Evolutionary conservation across 2,797 vertebrate species (phyloP).

Genomic region (Synanceia verrucosa): DNA sequence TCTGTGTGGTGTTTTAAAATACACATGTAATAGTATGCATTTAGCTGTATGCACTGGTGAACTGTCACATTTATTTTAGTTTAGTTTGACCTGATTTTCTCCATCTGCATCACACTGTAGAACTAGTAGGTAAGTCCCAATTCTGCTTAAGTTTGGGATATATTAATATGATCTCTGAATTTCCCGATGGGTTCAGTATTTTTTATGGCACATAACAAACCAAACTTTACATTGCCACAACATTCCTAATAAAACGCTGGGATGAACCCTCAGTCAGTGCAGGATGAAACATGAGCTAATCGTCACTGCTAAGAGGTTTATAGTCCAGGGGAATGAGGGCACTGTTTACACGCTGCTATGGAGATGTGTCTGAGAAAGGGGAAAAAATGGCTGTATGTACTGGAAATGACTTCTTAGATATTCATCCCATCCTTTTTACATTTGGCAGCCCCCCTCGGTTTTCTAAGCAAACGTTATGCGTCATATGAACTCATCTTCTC

Average conservation of each 20-base stretch:
- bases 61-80: constrained; percentile 19
- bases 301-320: constrained; percentile 68
- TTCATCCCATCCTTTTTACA: constrained; percentile 70
- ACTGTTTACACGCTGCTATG: constrained; percentile 81
- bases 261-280: constrained; percentile 43
- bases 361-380: constrained; percentile 66
- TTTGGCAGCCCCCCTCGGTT: constrained; percentile 62
- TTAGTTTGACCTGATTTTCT: constrained; percentile 12
- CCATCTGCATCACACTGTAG: constrained; percentile 3
- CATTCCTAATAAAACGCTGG: constrained; percentile 47
- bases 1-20: constrained; percentile 11
- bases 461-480: constrained; percentile 55
- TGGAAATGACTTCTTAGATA: constrained; percentile 81
- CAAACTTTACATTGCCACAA: constrained; percentile 42
- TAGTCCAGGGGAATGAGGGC: constrained; percentile 62
- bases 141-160: constrained; percentile 12
- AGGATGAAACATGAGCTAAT: constrained; percentile 53
- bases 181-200: constrained; percentile 20
- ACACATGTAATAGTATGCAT: constrained; percentile 11
- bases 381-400: constrained; percentile 68
- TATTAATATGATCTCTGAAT: constrained; percentile 21
- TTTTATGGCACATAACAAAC: constrained; percentile 30
- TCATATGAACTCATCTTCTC: constrained; percentile 45
- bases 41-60: constrained; percentile 24
- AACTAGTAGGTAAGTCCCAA: constrained; percentile 18